phyloP scores from a whole-genome alignment of 2,888 invertebrate species.

The Tribolium freemani region DNA sequence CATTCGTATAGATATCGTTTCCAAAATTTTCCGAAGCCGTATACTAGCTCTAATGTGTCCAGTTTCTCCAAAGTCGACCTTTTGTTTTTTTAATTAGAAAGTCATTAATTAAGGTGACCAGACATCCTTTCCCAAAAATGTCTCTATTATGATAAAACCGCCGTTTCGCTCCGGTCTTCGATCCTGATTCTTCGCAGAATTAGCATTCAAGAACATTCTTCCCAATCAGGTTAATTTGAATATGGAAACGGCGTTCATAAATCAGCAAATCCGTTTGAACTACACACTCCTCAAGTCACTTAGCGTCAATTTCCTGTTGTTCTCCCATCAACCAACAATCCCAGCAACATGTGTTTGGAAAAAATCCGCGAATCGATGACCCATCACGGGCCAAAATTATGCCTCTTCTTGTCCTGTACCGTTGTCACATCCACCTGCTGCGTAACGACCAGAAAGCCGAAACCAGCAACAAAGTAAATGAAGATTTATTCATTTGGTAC shows the following conservation, averaged over 20 bases:
- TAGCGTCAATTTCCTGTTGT: conserved; percentile 9
- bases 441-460: not conserved
- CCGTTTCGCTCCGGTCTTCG: not conserved
- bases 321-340: not conserved
- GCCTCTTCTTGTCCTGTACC: not conserved
- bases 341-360: not conserved
- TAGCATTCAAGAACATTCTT: not conserved
- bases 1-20: no score
- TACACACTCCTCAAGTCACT: not conserved
- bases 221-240: conserved; percentile 19
- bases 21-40: no score
- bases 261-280: not conserved
- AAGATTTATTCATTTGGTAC: not conserved
- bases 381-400: not conserved
- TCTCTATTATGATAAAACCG: not conserved
- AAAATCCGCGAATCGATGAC: conserved; percentile 1
- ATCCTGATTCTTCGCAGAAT: not conserved
- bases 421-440: not conserved
- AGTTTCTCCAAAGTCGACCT: no score
- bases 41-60: no score
- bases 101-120: no score
- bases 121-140: not conserved
- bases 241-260: conserved; percentile 6
- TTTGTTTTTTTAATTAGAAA: no score
- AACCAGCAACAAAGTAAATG: not conserved